Conservation (phyloP, 2,888 invertebrate genomes). For the Invenusta paracnida region DNA sequence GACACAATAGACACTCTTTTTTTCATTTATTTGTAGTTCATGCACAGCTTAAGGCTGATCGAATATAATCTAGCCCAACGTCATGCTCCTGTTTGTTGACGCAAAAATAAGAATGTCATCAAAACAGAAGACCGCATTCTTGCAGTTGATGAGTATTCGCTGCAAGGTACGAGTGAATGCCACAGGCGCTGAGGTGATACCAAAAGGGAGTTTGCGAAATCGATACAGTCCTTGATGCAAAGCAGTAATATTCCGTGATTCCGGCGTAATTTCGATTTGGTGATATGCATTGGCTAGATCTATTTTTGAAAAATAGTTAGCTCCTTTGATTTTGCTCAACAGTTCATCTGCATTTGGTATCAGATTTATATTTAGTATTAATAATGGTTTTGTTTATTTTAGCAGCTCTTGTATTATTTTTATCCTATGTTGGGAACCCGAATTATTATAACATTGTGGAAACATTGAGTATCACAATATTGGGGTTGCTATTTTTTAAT, state of each 20-base stretch:
- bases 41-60: neutral
- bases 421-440: too few species aligned
- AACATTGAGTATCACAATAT: too few species aligned
- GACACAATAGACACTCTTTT: conserved; percentile 30
- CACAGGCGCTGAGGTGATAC: conserved; percentile 5
- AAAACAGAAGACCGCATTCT: neutral
- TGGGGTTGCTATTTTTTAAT: too few species aligned
- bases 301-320: conserved; percentile 25
- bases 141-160: neutral
- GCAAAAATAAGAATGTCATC: conserved; percentile 34
- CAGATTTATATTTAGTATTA: neutral
- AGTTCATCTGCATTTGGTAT: conserved; percentile 15
- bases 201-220: conserved; percentile 24
- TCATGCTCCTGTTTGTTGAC: neutral
- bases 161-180: conserved; percentile 24
- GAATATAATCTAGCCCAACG: neutral
- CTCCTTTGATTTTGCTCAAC: conserved; percentile 28
- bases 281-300: conserved; percentile 27
- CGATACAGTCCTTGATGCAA: conserved; percentile 17
- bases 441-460: too few species aligned
- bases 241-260: conserved; percentile 18
- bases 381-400: too few species aligned
- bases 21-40: neutral
- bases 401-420: too few species aligned
- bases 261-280: conserved; percentile 20